Percentiles rank a stretch among this genome's conserved stretches.
Evolutionary conservation across 1,140 invertebrate species (phyloP).

Genomic region (Forficula auricularia): DNA sequence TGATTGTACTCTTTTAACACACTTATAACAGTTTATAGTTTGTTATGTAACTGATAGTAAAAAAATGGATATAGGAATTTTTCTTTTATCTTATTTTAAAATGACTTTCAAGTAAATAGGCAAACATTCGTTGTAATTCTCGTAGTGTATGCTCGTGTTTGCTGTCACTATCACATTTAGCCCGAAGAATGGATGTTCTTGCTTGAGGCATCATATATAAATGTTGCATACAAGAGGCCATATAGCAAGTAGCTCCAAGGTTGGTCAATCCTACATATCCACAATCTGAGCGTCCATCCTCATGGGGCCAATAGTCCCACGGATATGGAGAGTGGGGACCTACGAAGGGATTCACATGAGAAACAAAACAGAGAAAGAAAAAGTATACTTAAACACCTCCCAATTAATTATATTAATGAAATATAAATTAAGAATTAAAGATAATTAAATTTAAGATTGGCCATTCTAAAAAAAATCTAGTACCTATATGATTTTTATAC

Average conservation of each 20-base stretch:
- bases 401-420: too few relatives aligned
- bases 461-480: too few relatives aligned
- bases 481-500: too few relatives aligned
- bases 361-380: slow-evolving; percentile 3
- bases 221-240: slow-evolving; percentile 93
- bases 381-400: too few relatives aligned
- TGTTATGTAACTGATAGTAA: neutral
- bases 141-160: slow-evolving; percentile 67
- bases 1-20: too few relatives aligned
- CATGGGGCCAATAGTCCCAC: slow-evolving; percentile 94
- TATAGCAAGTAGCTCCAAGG: slow-evolving; percentile 88
- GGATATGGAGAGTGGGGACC: slow-evolving; percentile 70
- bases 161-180: slow-evolving; percentile 40
- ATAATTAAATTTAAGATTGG: too few relatives aligned
- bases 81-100: slow-evolving; percentile 3
- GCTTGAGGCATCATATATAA: slow-evolving; percentile 91
- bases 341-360: too few relatives aligned
- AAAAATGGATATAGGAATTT: slow-evolving; percentile 5
- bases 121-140: slow-evolving; percentile 88
- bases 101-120: slow-evolving; percentile 56
- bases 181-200: slow-evolving; percentile 57
- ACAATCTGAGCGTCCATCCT: slow-evolving; percentile 80
- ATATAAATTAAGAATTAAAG: neutral
- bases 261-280: slow-evolving; percentile 89
- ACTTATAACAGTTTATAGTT: too few relatives aligned